Conservation (phyloP, 2,888 invertebrate genomes). For the Allophyes oxyacanthae region DNA sequence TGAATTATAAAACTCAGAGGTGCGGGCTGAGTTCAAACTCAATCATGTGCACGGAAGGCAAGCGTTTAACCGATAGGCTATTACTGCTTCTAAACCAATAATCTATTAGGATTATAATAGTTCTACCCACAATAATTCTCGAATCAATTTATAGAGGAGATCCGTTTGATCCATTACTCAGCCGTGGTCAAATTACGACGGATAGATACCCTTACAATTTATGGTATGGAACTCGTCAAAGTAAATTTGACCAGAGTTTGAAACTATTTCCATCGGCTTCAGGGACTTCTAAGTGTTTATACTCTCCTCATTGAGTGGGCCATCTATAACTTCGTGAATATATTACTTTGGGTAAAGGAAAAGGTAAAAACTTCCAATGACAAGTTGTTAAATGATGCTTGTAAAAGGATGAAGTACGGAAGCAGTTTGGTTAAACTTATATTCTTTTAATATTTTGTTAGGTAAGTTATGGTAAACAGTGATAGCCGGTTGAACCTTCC, state of each 20-base stretch:
- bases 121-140: conserved; percentile 28
- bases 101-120: conserved; percentile 18
- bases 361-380: conserved; percentile 2
- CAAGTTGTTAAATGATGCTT: conserved; percentile 23
- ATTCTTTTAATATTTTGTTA: no score
- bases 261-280: conserved; percentile 48
- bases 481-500: no score
- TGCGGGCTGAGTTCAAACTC: no score
- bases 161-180: conserved; percentile 42
- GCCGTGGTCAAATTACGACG: conserved; percentile 38
- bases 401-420: conserved; percentile 1
- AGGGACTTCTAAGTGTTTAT: conserved; percentile 40
- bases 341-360: conserved; percentile 23
- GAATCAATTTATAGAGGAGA: conserved; percentile 25
- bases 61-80: no score
- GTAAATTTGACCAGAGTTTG: conserved; percentile 52
- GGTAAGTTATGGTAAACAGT: no score
- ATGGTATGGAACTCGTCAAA: conserved; percentile 36
- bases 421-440: no score
- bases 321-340: conserved; percentile 29
- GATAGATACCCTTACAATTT: conserved; percentile 43
- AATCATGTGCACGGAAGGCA: no score
- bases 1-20: no score
- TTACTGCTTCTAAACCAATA: no score
- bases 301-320: conserved; percentile 18